Evolutionary conservation across 2,113 vertebrate species (phyloP), one percentile per base, ranked within the genome.

Genomic region (Trichechus manatus): DNA sequence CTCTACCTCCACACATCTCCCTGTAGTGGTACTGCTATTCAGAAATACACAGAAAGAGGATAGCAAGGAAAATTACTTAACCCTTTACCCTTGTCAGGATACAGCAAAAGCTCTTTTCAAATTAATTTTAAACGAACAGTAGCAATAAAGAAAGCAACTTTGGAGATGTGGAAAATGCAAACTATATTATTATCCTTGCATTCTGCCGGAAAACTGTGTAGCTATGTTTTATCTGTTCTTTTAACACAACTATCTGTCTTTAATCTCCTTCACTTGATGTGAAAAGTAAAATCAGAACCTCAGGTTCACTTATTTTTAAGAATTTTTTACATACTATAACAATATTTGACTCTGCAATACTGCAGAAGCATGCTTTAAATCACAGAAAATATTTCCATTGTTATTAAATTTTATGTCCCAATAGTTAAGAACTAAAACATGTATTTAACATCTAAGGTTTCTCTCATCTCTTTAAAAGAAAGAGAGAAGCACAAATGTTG

Each of bases 1-100:
- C 92, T 98, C 98, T 98, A 98, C 98, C 98, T 98, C 98, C 94
- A 97, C 94, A 95, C 95, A 97, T 98, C 97, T 98, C 97, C 95
- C 98, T 94, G 92, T 95, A 96, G 95, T 97, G 96, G 97, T 97
- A 93, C 95, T 96, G 97, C 92, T 95, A 91, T 92, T 98, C 93
- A 94, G 42, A 95, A 97, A 96, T 75, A 97, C 89, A 96, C 93
- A 97, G 97, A 97, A 93, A 96, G 87, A 15, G 33, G 42, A 44
- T 93, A 98, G 98, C 94, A 97, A 97, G 31, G 42, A 97, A 97
- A 98, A 97, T 96, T 20, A 92, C 61, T 98, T 98, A 98, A 98
- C 98, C 97, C 97, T 56, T 98, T 92, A 44, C 0, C 81, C 11
- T 97, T 96, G 91, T 39, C 72, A 93, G 6, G 56, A 92, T 81